Evolutionary conservation across 2,113 vertebrate species (phyloP).

Genomic region (Promerops cafer): DNA sequence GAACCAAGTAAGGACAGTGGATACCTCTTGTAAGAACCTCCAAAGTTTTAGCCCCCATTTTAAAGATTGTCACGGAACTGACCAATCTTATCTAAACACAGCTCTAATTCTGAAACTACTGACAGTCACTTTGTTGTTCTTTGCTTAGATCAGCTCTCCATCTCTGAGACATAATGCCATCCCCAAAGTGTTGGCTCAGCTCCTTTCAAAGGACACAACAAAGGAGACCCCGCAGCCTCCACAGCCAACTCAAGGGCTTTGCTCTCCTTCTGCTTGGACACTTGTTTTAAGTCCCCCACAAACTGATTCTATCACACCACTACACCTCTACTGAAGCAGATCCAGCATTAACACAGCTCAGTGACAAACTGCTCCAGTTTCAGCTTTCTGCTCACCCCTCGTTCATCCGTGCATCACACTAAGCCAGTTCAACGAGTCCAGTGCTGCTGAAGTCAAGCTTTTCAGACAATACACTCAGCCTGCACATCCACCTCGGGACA

Average conservation of each 20-base stretch:
- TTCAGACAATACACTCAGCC: not conserved
- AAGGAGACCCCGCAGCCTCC: not conserved
- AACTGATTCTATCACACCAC: not conserved
- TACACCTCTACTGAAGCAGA: not conserved
- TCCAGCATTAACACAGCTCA: not conserved
- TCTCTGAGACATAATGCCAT: not conserved
- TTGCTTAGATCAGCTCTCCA: conserved; percentile 23
- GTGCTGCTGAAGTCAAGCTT: not conserved
- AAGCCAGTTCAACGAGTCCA: not conserved
- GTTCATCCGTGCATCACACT: not conserved
- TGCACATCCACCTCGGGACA: not conserved
- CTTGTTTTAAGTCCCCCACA: not conserved
- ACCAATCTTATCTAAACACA: not conserved
- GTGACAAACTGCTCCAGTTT: not conserved
- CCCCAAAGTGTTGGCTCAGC: not conserved
- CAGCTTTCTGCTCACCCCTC: not conserved
- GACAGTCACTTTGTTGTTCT: not conserved
- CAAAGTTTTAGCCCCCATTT: not conserved
- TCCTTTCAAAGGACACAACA: not conserved
- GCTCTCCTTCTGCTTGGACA: not conserved
- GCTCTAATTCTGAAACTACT: not conserved
- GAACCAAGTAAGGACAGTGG: not conserved
- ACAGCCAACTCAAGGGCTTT: not conserved
- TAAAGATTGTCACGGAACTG: not conserved
- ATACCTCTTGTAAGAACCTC: not conserved